These are phyloP conservation scores for Salvelinus fontinalis DNA, from an alignment of 2,113 vertebrate genomes.

Conservation along the genomic window DNA sequence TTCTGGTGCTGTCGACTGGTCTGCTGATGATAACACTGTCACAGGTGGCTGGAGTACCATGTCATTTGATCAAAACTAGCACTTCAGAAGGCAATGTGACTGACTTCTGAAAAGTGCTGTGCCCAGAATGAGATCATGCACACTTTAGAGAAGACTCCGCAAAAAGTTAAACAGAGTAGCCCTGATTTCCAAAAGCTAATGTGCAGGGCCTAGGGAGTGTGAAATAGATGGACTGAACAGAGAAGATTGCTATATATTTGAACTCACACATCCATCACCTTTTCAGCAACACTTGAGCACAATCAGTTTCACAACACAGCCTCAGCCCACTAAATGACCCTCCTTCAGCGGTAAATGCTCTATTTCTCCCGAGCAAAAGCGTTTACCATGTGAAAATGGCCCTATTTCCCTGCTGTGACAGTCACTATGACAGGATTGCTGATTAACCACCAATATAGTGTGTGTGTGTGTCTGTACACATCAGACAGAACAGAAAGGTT, in stretches of 20 bases:
- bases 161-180: too few relatives aligned
- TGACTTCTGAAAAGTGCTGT: background rate
- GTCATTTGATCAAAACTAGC: background rate
- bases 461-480: too few relatives aligned
- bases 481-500: slow-evolving; percentile 14
- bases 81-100: background rate
- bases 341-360: slow-evolving; percentile 30
- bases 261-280: slow-evolving; percentile 36
- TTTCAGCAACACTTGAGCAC: slow-evolving; percentile 41
- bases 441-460: slow-evolving; percentile 22
- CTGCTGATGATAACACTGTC: too few relatives aligned
- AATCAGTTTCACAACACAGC: slow-evolving; percentile 42
- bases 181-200: too few relatives aligned
- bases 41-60: too few relatives aligned
- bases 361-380: too few relatives aligned
- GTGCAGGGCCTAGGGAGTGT: background rate
- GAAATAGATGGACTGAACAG: background rate
- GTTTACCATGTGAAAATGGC: slow-evolving; percentile 25
- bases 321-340: slow-evolving; percentile 46
- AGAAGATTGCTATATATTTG: background rate
- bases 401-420: slow-evolving; percentile 30
- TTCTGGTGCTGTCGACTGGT: too few relatives aligned
- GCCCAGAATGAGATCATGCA: background rate
- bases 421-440: slow-evolving; percentile 35
- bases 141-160: too few relatives aligned